phyloP scores from a whole-genome alignment of 2,113 vertebrate species.

The Psammodynastes pulverulentus region DNA sequence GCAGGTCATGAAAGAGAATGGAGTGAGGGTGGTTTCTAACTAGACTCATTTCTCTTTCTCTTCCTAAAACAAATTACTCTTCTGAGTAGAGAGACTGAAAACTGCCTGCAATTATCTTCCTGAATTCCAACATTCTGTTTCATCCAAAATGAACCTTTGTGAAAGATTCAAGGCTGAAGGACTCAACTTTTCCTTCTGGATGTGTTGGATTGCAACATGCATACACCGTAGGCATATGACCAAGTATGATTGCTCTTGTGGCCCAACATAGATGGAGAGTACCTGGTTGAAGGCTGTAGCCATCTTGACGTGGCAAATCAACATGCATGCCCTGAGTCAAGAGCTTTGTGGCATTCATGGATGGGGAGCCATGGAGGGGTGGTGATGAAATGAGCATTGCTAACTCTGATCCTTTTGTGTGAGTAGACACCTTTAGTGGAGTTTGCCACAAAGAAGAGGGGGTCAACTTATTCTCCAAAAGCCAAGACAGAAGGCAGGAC shows the following conservation, averaged over 20 bases:
- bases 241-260: neutral
- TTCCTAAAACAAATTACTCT: conserved; percentile 65
- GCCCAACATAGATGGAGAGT: neutral
- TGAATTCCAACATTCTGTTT: conserved; percentile 26
- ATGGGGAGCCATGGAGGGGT: neutral
- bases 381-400: neutral
- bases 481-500: neutral
- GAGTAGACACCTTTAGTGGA: neutral
- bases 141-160: conserved; percentile 43
- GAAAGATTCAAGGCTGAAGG: conserved; percentile 29
- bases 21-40: conserved; percentile 50
- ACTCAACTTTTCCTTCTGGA: conserved; percentile 1
- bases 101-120: conserved; percentile 11
- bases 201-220: neutral
- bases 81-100: conserved; percentile 47
- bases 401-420: neutral
- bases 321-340: neutral
- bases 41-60: conserved; percentile 57
- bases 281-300: neutral
- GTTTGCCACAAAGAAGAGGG: neutral
- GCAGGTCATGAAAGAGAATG: conserved; percentile 57
- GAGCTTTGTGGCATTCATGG: neutral
- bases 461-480: neutral
- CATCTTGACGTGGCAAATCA: neutral
- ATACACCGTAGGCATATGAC: neutral